A percentile compares a stretch with the other conserved stretches of the same genome.
Conservation (phyloP, 2,113 vertebrate genomes). For the Atherinomorus stipes region DNA sequence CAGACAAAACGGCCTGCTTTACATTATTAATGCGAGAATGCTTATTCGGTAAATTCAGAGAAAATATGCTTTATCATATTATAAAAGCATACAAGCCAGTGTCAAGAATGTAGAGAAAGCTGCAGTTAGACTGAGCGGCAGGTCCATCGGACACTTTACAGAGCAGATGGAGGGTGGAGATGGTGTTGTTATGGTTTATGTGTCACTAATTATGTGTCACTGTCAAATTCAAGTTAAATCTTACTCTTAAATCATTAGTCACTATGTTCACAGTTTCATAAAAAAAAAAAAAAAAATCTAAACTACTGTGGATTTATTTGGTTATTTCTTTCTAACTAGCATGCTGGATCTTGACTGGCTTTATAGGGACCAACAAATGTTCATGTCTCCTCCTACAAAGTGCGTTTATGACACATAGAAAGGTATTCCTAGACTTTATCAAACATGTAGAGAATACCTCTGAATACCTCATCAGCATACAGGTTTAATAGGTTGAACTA, state of each 20-base stretch:
- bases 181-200: constrained; percentile 58
- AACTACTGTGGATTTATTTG: too few species aligned
- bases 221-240: constrained; percentile 44
- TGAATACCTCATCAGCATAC: too few species aligned
- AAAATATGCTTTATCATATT: neutral
- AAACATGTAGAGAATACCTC: neutral
- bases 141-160: constrained; percentile 32
- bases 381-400: constrained; percentile 4
- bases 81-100: constrained; percentile 18
- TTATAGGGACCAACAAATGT: neutral
- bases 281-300: neutral
- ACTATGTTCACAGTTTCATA: neutral
- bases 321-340: neutral
- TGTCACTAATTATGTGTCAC: constrained; percentile 48
- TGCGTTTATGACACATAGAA: neutral
- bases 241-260: constrained; percentile 7
- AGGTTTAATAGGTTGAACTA: too few species aligned
- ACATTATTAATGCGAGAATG: constrained; percentile 16
- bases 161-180: constrained; percentile 69
- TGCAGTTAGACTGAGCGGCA: constrained; percentile 41
- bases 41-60: constrained; percentile 9
- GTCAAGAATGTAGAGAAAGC: constrained; percentile 6
- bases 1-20: constrained; percentile 7
- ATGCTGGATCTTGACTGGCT: neutral
- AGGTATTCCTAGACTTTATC: neutral